Percentiles rank a stretch among this genome's conserved stretches.
Evolutionary conservation across 2,797 vertebrate genomes (phyloP).

Genomic region (Notamacropus eugenii): DNA sequence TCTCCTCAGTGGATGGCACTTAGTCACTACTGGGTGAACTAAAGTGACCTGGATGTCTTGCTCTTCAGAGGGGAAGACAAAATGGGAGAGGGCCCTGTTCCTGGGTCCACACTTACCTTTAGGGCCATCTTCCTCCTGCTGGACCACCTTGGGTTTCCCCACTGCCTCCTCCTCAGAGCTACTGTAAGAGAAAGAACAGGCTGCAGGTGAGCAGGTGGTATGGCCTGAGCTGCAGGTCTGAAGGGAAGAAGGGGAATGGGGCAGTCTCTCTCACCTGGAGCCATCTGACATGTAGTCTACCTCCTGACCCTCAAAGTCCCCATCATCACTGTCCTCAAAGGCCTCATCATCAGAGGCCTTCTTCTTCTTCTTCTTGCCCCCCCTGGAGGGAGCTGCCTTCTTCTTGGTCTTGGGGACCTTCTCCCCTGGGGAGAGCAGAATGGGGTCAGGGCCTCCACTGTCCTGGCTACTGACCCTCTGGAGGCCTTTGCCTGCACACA

Average conservation of each 20-base stretch:
- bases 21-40: neutral
- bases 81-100: neutral
- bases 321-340: constrained; percentile 94
- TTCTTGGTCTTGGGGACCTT: constrained; percentile 85
- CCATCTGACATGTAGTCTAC: constrained; percentile 97
- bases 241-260: neutral
- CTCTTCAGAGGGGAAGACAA: neutral
- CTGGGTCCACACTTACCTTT: constrained; percentile 58
- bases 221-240: rapidly evolving
- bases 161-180: constrained; percentile 71
- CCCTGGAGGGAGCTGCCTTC: constrained; percentile 58
- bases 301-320: constrained; percentile 94
- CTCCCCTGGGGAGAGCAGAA: constrained; percentile 57
- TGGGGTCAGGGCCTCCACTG: neutral
- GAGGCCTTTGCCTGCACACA: too few species aligned
- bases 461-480: neutral
- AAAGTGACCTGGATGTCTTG: neutral
- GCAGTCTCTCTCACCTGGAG: constrained; percentile 87
- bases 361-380: constrained; percentile 89
- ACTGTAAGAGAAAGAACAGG: neutral
- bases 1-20: neutral
- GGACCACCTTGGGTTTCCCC: constrained; percentile 72
- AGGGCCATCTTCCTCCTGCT: constrained; percentile 75
- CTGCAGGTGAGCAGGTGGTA: rapidly evolving
- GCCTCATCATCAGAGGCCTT: constrained; percentile 90